A percentile compares a stretch with the other conserved stretches of the same genome.
phyloP scores from a whole-genome alignment of 2,888 invertebrate species.

The Rhodophaea formosa region DNA sequence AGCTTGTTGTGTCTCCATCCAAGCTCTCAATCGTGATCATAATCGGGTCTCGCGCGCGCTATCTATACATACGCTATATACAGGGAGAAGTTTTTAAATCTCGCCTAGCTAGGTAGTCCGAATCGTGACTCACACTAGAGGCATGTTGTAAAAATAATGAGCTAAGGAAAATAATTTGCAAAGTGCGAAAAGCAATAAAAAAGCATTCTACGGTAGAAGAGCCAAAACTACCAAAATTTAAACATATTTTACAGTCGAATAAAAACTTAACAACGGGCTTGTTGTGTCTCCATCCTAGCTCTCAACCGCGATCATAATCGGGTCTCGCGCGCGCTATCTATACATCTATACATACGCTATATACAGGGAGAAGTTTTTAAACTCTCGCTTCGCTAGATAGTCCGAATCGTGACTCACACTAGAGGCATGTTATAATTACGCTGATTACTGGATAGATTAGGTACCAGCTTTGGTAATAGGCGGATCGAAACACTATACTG shows the following conservation, averaged over 20 bases:
- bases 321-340: conserved; percentile 56
- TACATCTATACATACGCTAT: conserved; percentile 43
- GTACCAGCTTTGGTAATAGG: conserved; percentile 58
- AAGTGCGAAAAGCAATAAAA: no score
- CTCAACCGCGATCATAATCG: conserved; percentile 66
- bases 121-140: conserved; percentile 75
- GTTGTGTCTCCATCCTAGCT: conserved; percentile 47
- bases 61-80: conserved; percentile 40
- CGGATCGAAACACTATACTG: conserved; percentile 26
- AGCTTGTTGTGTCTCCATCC: conserved; percentile 43
- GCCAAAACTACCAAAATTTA: neutral
- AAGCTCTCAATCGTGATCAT: conserved; percentile 54
- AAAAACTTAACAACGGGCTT: neutral
- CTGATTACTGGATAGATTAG: conserved; percentile 63
- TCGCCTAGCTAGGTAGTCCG: conserved; percentile 61
- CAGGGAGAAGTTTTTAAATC: conserved; percentile 55
- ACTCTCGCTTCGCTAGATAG: conserved; percentile 61
- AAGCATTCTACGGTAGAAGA: no score
- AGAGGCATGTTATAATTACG: conserved; percentile 76
- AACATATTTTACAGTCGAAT: neutral
- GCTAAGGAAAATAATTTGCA: no score
- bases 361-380: conserved; percentile 50
- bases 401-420: conserved; percentile 75
- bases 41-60: conserved; percentile 64
- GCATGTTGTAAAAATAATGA: no score